Percentiles rank a stretch among this genome's conserved stretches.
Evolutionary conservation across 1,140 invertebrate species (phyloP).

Genomic region (Hyposmocoma kahamanoa): DNA sequence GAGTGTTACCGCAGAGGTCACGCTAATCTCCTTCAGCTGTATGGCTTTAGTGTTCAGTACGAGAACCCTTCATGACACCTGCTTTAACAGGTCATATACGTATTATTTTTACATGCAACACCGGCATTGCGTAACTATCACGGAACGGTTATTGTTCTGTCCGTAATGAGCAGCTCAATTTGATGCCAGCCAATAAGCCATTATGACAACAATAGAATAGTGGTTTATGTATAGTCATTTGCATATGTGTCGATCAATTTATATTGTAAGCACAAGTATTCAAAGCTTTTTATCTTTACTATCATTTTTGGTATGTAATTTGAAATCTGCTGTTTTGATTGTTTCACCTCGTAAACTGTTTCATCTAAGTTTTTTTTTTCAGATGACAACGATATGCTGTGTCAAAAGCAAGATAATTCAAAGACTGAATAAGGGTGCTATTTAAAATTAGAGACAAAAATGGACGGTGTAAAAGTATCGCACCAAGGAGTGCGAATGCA

Average conservation of each 20-base stretch:
- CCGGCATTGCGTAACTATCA: background rate
- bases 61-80: background rate
- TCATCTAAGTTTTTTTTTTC: no score
- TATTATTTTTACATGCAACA: background rate
- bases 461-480: slow-evolving; percentile 58
- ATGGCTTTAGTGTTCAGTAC: background rate
- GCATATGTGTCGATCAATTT: no score
- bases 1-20: background rate
- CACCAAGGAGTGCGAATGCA: slow-evolving; percentile 63
- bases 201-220: no score
- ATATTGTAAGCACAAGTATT: no score
- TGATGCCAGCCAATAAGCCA: no score
- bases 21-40: background rate
- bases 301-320: no score
- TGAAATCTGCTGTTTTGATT: no score
- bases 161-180: no score
- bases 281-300: no score
- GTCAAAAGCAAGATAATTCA: slow-evolving; percentile 26
- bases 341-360: no score
- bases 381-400: slow-evolving; percentile 34
- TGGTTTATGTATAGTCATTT: no score
- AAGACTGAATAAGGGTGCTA: slow-evolving; percentile 21
- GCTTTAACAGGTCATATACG: background rate
- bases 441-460: slow-evolving; percentile 14
- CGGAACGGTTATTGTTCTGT: background rate